Percentiles rank a stretch among this genome's conserved stretches.
Evolutionary conservation across 2,797 vertebrate species (phyloP).

Genomic region (Sternarchorhynchus goeldii): DNA sequence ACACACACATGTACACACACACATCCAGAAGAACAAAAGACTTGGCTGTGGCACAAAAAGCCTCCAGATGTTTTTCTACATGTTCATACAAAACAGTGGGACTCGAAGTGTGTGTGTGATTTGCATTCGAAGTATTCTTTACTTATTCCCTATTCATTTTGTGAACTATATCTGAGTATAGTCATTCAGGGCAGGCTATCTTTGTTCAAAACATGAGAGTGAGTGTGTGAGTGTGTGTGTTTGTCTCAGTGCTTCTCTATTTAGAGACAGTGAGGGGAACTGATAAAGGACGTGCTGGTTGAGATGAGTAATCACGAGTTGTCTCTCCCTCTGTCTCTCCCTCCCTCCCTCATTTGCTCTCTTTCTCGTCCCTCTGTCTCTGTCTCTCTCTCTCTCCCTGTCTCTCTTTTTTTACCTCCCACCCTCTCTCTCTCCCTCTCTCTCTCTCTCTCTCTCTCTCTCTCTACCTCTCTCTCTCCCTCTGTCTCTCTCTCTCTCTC

Average conservation of each 20-base stretch:
- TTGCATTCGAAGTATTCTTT: neutral
- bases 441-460: too few relatives aligned
- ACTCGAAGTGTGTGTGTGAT: neutral
- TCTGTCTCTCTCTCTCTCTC: too few relatives aligned
- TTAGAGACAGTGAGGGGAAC: conserved; percentile 6
- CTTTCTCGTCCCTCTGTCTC: neutral
- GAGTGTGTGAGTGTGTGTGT: too few relatives aligned
- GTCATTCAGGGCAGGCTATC: too few relatives aligned
- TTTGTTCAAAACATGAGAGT: too few relatives aligned
- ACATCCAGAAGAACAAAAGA: conserved; percentile 12
- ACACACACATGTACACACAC: conserved; percentile 10
- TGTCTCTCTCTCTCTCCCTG: neutral
- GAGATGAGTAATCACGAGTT: too few relatives aligned
- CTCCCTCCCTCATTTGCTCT: neutral
- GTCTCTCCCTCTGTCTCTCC: too few relatives aligned
- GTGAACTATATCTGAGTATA: too few relatives aligned
- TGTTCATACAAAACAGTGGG: neutral
- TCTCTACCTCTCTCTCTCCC: too few relatives aligned
- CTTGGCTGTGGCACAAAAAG: conserved; percentile 4
- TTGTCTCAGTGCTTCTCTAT: neutral
- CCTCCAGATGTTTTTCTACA: conserved; percentile 21
- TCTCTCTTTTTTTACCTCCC: neutral
- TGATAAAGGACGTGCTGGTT: neutral
- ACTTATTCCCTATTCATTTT: too few relatives aligned
- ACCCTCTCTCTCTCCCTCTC: neutral